Evolutionary conservation across 1,140 invertebrate genomes (phyloP).

Genomic region (Camponotus vicinus): DNA sequence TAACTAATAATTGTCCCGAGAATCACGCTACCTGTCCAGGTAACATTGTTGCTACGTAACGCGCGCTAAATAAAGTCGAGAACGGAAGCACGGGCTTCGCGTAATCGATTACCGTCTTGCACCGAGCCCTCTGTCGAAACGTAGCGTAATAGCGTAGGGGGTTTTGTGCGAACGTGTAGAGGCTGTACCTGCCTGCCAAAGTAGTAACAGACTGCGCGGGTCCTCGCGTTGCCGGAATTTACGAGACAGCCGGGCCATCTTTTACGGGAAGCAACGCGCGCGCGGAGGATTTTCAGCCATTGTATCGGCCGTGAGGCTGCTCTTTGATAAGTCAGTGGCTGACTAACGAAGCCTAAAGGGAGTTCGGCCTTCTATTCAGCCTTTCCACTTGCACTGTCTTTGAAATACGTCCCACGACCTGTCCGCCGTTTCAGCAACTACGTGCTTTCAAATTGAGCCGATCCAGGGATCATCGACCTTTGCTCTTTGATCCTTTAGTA

Average conservation of each 20-base stretch:
- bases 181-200: constrained; percentile 70
- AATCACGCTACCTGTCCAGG: background rate
- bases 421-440: background rate
- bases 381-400: constrained; percentile 20
- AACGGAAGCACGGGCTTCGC: constrained; percentile 30
- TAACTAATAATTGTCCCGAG: background rate
- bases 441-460: background rate
- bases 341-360: constrained; percentile 73
- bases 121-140: constrained; percentile 61
- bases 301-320: constrained; percentile 65
- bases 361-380: constrained; percentile 40
- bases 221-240: constrained; percentile 71
- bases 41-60: constrained; percentile 43
- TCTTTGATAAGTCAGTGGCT: constrained; percentile 74
- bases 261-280: constrained; percentile 66
- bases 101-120: constrained; percentile 69
- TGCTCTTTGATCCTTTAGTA: background rate
- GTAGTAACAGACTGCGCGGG: constrained; percentile 71
- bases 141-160: constrained; percentile 71
- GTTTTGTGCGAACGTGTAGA: constrained; percentile 70
- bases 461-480: constrained; percentile 3
- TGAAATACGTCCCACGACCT: constrained; percentile 5
- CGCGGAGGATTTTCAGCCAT: constrained; percentile 74
- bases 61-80: constrained; percentile 41
- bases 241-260: constrained; percentile 75